Evolutionary conservation across 1,140 invertebrate genomes (phyloP).

Genomic region (Pogonomyrmex barbatus): DNA sequence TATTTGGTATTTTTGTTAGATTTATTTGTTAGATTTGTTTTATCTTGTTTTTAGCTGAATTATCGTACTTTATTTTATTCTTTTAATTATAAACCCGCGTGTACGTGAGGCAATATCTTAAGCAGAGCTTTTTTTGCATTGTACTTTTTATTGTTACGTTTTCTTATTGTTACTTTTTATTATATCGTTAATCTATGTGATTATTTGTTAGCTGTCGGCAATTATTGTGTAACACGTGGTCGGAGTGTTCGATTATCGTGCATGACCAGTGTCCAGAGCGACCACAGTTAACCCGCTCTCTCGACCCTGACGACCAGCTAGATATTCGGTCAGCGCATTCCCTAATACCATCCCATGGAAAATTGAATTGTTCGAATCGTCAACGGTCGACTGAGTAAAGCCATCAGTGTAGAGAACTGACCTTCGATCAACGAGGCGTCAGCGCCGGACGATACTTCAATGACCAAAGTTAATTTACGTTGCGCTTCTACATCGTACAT

Average conservation of each 20-base stretch:
- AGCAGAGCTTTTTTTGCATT: too few species aligned
- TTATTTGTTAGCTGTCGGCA: constrained; percentile 60
- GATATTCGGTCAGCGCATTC: constrained; percentile 69
- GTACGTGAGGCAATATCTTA: background rate
- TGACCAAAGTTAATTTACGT: constrained; percentile 63
- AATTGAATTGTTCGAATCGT: constrained; percentile 72
- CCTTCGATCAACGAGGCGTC: constrained; percentile 30
- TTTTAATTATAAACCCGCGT: constrained; percentile 8
- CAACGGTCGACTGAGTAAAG: constrained; percentile 55
- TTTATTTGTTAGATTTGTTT: background rate
- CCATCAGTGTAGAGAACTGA: constrained; percentile 25
- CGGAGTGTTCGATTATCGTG: constrained; percentile 65
- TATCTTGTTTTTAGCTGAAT: background rate
- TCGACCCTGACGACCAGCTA: constrained; percentile 47
- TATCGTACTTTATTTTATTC: constrained; percentile 1
- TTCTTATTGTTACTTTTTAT: too few species aligned
- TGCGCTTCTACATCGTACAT: constrained; percentile 27
- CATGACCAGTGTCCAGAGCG: constrained; percentile 67
- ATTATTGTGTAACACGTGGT: constrained; percentile 67
- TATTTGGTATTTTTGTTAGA: background rate
- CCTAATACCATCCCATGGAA: constrained; percentile 63
- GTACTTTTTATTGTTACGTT: background rate
- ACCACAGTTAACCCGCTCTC: constrained; percentile 54
- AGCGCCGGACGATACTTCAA: constrained; percentile 58
- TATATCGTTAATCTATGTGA: constrained; percentile 74